phyloP scores from a whole-genome alignment of 2,113 vertebrate species.

The Antigone vipio region DNA sequence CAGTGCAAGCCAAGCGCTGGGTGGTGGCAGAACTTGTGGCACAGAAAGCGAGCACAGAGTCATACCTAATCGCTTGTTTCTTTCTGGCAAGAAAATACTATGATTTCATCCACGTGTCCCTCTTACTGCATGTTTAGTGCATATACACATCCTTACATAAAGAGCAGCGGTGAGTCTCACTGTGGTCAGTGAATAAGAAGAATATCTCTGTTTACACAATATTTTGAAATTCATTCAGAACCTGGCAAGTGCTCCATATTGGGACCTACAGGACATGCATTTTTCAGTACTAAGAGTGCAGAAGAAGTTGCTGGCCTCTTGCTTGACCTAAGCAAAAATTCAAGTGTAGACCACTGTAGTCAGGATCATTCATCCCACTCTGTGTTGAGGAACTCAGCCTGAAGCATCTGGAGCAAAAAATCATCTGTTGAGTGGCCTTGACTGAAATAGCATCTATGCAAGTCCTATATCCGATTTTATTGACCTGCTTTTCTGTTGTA shows the following conservation, averaged over 20 bases:
- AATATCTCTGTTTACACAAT: not conserved
- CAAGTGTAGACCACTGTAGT: not conserved
- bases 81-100: not conserved
- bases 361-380: not conserved
- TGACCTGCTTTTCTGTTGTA: not conserved
- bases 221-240: not conserved
- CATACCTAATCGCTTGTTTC: not conserved
- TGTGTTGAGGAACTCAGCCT: not conserved
- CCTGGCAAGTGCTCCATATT: not conserved
- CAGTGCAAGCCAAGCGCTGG: not conserved
- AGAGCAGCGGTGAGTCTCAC: not conserved
- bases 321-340: not conserved
- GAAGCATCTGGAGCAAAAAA: rapidly evolving
- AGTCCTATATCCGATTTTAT: not conserved
- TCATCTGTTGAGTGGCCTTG: not conserved
- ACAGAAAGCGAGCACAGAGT: not conserved
- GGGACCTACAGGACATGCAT: not conserved
- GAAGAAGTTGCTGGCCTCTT: not conserved
- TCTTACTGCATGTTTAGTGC: not conserved
- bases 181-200: slow-evolving; percentile 10
- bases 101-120: not conserved
- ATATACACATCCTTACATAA: not conserved
- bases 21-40: not conserved
- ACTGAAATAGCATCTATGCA: not conserved
- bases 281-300: not conserved